Evolutionary conservation across 2,797 vertebrate species (phyloP), one percentile per base, ranked within the genome.

Genomic region (Acrossocheilus wenchowensis): DNA sequence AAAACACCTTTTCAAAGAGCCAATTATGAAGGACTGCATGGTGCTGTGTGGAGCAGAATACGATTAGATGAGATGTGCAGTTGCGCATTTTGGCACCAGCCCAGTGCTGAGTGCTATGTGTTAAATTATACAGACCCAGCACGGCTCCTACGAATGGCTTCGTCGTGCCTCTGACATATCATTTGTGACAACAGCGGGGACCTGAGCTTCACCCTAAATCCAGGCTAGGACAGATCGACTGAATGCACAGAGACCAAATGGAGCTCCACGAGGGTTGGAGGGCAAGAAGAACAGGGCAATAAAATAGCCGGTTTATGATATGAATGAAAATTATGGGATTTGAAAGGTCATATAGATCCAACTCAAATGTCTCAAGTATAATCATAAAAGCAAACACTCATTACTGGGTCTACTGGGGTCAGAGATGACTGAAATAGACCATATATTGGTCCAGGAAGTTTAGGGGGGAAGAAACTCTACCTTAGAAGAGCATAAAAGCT

Each of bases 101-200:
- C 60, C 82, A 88, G 84, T 41, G 71, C 82, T 85, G 80, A 90
- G 82, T 81, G 82, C 86, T 60, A 50, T 17, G 48, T 89, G 79
- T 86, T 90, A 83, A 90, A 90, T 89, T 87, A 89, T 87, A 89
- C 89, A 85, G 79, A 83, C 86, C 84, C 79, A 57, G 68, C 78
- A 43, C 72, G 75, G 64, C 83, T 83, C 69, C 60, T 48, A 68
- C 71, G 52, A 82, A 82, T 88, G 80, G 48, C 82, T 87, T 85
- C 77, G 45, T 83, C 41, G 68, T 72, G 74, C 64, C 23, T 71
- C 82, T 85, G 86, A 90, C 87, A 88, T 85, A 88, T 89, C 68
- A 89, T 88, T 87, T 87, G 81, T 87, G 86, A 87, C 86, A 87
- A 88, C 68, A 88, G 85, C 87, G 9, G 48, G 82, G 86, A 89